A percentile compares a stretch with the other conserved stretches of the same genome.
Evolutionary conservation across 1,140 invertebrate genomes (phyloP).

Genomic region (Araneus ventricosus): DNA sequence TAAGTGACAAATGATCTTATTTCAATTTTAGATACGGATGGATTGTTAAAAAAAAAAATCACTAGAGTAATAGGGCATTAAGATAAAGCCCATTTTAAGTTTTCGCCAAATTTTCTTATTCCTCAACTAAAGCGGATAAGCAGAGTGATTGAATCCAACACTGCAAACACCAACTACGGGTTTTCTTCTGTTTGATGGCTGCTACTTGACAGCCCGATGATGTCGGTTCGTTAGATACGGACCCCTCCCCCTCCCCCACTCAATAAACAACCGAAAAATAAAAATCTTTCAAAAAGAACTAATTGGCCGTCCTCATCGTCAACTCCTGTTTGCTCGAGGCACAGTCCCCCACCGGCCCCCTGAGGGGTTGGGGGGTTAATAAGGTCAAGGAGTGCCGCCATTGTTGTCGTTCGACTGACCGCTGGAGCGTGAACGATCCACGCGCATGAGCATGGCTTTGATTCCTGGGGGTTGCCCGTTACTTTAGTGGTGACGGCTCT

Average conservation of each 20-base stretch:
- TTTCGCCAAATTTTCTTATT: no score
- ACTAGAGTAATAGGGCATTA: no score
- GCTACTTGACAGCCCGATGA: neutral
- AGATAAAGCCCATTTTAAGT: no score
- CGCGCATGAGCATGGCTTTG: conserved; percentile 36
- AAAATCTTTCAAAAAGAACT: conserved; percentile 41
- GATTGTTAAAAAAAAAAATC: no score
- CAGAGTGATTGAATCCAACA: neutral
- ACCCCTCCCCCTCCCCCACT: neutral
- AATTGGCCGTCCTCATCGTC: conserved; percentile 41
- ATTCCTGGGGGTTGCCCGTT: neutral
- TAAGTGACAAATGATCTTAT: no score
- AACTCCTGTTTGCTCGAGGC: neutral
- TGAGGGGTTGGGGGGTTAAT: conserved; percentile 55
- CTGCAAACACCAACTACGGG: neutral
- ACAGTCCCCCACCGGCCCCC: neutral
- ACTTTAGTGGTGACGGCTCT: neutral
- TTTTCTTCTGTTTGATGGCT: neutral
- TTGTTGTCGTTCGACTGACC: conserved; percentile 63
- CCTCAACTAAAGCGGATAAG: neutral
- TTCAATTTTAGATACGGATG: no score
- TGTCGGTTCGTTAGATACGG: conserved; percentile 22
- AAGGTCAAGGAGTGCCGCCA: conserved; percentile 71
- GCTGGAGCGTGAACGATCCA: conserved; percentile 61
- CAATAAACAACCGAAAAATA: conserved; percentile 33